Evolutionary conservation across 2,888 invertebrate genomes (phyloP), one percentile per base, ranked within the genome.

Genomic region (Platycheirus rosarum): DNA sequence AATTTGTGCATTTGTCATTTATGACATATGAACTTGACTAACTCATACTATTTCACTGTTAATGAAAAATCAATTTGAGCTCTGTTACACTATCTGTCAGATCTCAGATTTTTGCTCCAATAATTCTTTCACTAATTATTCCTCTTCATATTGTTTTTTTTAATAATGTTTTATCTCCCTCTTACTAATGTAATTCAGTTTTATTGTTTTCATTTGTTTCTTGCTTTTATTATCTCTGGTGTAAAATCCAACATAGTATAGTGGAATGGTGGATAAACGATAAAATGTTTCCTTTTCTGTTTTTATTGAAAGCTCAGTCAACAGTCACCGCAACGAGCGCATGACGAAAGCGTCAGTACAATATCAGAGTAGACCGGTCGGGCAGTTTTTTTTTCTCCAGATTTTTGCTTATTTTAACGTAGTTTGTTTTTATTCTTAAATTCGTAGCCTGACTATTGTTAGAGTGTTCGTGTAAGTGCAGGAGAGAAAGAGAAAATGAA

Each of bases 351-450:
- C 65, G 60, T 68, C 74, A 40, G 29, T 42, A 23, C 74, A 44
- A 16, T 40, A 29, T 32, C 55, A 48, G 37, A 23, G 6, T 70
- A 44, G 62, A 82, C 76, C 76, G 66, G 66, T 76, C 40, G 42
- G n/a, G 2, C 0, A 16, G 14, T 46, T 37, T 57, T 63, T 76
- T 44, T 66, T 62, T 46, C 53, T 37, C n/a, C n/a, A n/a, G n/a
- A n/a, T 70, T 75, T 9, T 62, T 48, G 8, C 11, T 13, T n/a
- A 29, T 29, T 57, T 63, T 76, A 55, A 35, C 68, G 65, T 63
- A 68, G 62, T 82, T 82, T 82, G 82, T 82, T 82, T 82, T 77
- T 77, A 77, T 82, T 77, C 62, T 82, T 7, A 57, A 51, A 82
- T 82, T 82, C 82, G 82, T 63, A 62, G 40, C 8, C 40, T 18